phyloP scores from a whole-genome alignment of 2,113 vertebrate genomes.

The Carollia perspicillata region DNA sequence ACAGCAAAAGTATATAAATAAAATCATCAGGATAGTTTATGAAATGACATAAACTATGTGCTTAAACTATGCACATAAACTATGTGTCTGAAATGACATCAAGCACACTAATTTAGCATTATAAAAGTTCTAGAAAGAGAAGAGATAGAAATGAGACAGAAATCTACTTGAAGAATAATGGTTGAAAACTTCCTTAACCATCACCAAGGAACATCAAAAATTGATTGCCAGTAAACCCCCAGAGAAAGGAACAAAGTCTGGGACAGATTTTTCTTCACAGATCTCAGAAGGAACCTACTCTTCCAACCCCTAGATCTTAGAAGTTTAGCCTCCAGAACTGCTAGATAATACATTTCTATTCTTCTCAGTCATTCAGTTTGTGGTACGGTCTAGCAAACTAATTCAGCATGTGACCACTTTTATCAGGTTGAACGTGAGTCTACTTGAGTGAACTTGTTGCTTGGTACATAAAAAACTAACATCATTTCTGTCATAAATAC shows the following conservation, averaged over 20 bases:
- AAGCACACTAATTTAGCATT: not conserved
- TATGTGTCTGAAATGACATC: not conserved
- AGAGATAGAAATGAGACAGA: too few species aligned
- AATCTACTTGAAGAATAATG: too few species aligned
- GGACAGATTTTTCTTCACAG: too few species aligned
- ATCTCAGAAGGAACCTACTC: too few species aligned
- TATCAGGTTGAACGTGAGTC: not conserved
- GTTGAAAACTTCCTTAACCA: not conserved
- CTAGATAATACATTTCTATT: too few species aligned
- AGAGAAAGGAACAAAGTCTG: too few species aligned
- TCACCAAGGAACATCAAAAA: too few species aligned
- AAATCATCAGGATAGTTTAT: not conserved
- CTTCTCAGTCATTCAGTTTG: too few species aligned
- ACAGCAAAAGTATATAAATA: not conserved
- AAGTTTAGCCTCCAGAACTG: too few species aligned
- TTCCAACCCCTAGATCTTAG: not conserved
- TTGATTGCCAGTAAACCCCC: too few species aligned
- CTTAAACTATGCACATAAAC: too few species aligned
- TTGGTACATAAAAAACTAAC: not conserved
- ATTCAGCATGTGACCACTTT: not conserved
- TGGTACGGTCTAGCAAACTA: not conserved
- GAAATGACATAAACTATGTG: too few species aligned
- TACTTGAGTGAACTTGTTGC: not conserved
- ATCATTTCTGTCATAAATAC: not conserved
- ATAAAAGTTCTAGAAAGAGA: not conserved